Percentiles rank a stretch among this genome's conserved stretches.
Evolutionary conservation across 1,140 invertebrate genomes (phyloP).

Genomic region (Phymorhynchus buccinoides): DNA sequence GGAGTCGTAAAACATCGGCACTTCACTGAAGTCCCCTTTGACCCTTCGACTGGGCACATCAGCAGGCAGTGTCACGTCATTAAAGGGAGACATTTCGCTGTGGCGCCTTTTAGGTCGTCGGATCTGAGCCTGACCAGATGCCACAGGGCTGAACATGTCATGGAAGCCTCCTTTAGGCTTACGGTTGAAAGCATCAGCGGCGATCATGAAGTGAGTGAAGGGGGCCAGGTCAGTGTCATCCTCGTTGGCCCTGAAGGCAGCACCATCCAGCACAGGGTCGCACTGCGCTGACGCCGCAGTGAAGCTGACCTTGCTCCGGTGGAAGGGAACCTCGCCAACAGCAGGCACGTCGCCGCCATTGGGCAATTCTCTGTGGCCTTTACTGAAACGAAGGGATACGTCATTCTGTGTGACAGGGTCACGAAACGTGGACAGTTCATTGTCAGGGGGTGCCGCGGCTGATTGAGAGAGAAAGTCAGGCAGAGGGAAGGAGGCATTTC

Average conservation of each 20-base stretch:
- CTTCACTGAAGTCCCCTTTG: background rate
- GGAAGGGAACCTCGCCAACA: background rate
- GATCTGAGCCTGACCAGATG: background rate
- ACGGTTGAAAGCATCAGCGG: background rate
- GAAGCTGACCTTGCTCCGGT: background rate
- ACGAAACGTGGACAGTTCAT: background rate
- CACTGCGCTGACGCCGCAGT: background rate
- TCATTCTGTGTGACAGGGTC: background rate
- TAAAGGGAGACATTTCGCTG: background rate
- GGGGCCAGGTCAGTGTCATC: background rate
- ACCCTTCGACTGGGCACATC: background rate
- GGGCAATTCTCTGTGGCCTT: background rate
- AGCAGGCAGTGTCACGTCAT: background rate
- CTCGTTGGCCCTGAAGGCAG: background rate
- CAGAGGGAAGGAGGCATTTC: background rate
- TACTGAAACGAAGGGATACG: background rate
- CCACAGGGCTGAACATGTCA: background rate
- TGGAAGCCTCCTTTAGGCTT: background rate
- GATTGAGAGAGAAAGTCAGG: background rate
- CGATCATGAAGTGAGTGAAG: background rate
- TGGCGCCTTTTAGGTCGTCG: background rate
- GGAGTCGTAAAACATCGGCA: background rate
- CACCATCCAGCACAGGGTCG: background rate
- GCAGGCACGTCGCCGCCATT: background rate
- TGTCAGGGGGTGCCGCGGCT: background rate